Conservation (phyloP, 2,888 invertebrate genomes). For the Theretra japonica region DNA sequence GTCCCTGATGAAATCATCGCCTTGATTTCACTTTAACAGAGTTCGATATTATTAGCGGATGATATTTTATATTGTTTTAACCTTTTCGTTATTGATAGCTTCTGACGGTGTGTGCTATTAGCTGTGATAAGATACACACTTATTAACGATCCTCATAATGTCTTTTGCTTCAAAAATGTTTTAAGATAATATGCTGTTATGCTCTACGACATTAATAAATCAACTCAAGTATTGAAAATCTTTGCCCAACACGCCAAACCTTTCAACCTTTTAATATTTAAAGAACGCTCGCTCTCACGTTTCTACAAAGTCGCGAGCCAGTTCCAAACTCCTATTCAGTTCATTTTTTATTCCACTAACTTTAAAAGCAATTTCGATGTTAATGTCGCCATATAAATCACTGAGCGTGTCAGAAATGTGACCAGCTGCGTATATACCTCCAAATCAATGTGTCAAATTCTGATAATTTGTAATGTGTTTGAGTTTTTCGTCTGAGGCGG, state of each 20-base stretch:
- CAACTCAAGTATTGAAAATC: too few relatives aligned
- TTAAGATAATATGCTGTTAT: too few relatives aligned
- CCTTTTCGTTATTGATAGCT: too few relatives aligned
- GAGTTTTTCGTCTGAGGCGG: slow-evolving; percentile 1
- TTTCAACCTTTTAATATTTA: slow-evolving; percentile 2
- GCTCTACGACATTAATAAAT: too few relatives aligned
- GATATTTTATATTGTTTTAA: not conserved
- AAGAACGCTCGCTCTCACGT: not conserved
- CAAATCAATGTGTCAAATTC: slow-evolving; percentile 18
- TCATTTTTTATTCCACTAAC: not conserved
- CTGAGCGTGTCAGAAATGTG: slow-evolving; percentile 5
- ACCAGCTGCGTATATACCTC: not conserved
- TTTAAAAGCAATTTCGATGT: slow-evolving; percentile 7
- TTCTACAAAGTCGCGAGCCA: slow-evolving; percentile 1
- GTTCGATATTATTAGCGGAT: not conserved
- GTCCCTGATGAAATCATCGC: slow-evolving; percentile 12
- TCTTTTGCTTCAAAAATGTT: too few relatives aligned
- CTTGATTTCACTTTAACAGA: slow-evolving; percentile 6
- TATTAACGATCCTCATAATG: too few relatives aligned
- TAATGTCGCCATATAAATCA: slow-evolving; percentile 42
- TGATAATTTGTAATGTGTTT: slow-evolving; percentile 29
- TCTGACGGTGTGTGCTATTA: not conserved
- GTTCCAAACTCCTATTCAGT: not conserved
- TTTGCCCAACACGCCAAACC: not conserved
- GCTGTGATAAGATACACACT: too few relatives aligned